Evolutionary conservation across 2,888 invertebrate species (phyloP).

Genomic region (Tachina fera): DNA sequence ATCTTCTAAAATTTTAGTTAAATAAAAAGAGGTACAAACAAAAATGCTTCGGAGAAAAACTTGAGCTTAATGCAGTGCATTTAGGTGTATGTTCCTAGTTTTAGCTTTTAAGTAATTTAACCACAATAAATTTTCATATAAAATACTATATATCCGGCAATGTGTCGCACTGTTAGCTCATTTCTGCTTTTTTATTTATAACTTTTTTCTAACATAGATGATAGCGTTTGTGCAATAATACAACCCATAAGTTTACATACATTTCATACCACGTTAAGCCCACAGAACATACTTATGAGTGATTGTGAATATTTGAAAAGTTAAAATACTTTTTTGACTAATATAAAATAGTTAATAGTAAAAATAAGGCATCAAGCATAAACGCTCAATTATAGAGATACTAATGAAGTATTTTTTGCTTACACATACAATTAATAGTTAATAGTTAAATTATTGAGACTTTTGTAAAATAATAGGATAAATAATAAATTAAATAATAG

Average conservation of each 20-base stretch:
- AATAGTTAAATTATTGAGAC: no score
- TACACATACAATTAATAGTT: no score
- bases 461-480: no score
- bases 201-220: background rate
- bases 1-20: no score
- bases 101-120: background rate
- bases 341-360: no score
- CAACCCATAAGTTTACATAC: background rate
- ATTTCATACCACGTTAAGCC: background rate
- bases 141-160: background rate
- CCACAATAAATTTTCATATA: background rate
- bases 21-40: no score
- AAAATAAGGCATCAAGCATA: no score
- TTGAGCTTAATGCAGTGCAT: background rate
- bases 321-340: no score
- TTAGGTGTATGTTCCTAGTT: background rate
- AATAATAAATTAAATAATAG: no score
- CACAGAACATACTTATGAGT: background rate
- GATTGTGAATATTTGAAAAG: no score
- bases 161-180: background rate
- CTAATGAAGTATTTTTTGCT: no score
- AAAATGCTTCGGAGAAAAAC: background rate
- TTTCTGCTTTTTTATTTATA: background rate
- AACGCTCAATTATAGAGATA: no score
- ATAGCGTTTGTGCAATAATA: background rate